Percentiles rank a stretch among this genome's conserved stretches.
Evolutionary conservation across 2,797 vertebrate species (phyloP).

Genomic region (Enteromius unitaeniatus): DNA sequence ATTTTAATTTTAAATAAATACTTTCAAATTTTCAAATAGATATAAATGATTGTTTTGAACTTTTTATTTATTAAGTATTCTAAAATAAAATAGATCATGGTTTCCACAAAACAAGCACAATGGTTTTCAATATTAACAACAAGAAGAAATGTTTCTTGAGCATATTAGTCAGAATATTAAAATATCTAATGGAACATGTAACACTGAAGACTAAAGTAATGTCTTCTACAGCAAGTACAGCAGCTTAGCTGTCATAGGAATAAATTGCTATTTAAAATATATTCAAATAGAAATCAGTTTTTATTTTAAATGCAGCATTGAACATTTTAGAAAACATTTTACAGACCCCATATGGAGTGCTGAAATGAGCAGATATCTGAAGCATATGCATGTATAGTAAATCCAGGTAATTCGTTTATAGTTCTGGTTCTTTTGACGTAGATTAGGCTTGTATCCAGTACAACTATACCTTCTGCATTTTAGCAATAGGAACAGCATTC

Average conservation of each 20-base stretch:
- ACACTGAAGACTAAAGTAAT: not conserved
- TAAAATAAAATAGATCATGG: not conserved
- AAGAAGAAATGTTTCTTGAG: not conserved
- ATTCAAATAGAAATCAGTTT: not conserved
- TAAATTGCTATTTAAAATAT: not conserved
- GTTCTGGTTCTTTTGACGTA: constrained; percentile 27
- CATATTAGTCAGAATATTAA: not conserved
- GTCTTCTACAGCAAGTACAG: not conserved
- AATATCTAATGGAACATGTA: not conserved
- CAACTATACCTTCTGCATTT: constrained; percentile 43
- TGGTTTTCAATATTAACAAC: not conserved
- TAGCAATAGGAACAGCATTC: constrained; percentile 40
- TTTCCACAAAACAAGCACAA: not conserved
- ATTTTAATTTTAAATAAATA: not conserved
- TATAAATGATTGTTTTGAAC: not conserved
- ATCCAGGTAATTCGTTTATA: constrained; percentile 25
- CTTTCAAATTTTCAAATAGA: not conserved
- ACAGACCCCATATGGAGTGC: not conserved
- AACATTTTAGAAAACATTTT: not conserved
- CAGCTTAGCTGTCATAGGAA: not conserved
- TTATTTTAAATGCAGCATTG: not conserved
- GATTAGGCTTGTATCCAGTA: constrained; percentile 27
- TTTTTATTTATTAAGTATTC: not conserved
- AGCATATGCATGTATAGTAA: constrained; percentile 11
- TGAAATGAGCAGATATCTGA: constrained; percentile 12